Percentiles rank a stretch among this genome's conserved stretches.
Evolutionary conservation across 2,797 vertebrate genomes (phyloP).

Genomic region (Mus minutoides): DNA sequence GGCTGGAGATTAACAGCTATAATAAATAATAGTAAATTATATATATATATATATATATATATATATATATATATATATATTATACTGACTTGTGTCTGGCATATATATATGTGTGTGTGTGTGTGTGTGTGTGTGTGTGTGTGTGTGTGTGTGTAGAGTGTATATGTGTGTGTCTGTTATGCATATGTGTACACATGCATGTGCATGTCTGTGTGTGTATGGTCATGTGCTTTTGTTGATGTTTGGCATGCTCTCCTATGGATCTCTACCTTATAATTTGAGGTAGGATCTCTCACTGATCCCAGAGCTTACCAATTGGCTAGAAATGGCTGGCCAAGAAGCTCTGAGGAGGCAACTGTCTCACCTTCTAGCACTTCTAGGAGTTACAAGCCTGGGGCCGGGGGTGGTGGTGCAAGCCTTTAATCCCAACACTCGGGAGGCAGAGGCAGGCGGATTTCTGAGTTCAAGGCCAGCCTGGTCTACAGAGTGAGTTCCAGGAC

Average conservation of each 20-base stretch:
- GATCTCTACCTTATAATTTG: neutral
- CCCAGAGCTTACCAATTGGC: neutral
- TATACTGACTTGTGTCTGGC: neutral
- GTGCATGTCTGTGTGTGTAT: neutral
- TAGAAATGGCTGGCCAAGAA: neutral
- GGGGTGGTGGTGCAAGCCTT: no score
- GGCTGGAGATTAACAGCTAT: neutral
- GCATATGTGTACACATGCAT: neutral
- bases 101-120: no score
- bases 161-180: neutral
- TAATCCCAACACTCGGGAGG: no score
- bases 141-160: neutral
- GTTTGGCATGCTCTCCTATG: neutral
- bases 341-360: neutral
- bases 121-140: no score
- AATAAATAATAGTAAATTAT: neutral
- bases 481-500: no score
- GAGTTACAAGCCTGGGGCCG: neutral
- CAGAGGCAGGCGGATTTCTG: no score
- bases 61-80: no score
- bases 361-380: neutral
- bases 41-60: no score
- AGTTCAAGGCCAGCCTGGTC: no score
- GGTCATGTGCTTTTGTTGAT: neutral
- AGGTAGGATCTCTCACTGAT: neutral